These are phyloP conservation scores for Alligator mississippiensis DNA, from an alignment of 2,113 vertebrate species.

Conservation along the genomic window DNA sequence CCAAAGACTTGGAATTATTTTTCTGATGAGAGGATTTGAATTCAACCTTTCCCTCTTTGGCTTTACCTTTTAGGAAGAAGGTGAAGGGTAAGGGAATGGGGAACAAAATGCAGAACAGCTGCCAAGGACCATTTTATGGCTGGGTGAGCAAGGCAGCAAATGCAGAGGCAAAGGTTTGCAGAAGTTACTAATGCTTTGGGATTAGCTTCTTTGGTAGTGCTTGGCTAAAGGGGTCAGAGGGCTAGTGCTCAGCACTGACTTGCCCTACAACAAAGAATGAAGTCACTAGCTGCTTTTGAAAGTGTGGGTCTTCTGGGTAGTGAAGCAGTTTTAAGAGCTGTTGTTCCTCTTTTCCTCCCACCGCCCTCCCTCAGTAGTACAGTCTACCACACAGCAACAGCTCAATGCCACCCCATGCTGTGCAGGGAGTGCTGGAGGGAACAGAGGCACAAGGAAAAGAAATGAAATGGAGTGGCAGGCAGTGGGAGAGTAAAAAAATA, in stretches of 20 bases:
- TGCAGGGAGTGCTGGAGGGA: not conserved
- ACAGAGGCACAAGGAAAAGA: not conserved
- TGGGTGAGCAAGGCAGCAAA: not conserved
- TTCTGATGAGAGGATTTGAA: not conserved
- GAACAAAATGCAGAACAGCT: not conserved
- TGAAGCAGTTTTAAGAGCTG: not conserved
- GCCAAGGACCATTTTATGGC: not conserved
- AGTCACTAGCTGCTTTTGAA: not conserved
- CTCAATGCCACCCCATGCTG: not conserved
- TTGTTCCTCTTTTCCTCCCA: not conserved
- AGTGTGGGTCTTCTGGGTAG: not conserved
- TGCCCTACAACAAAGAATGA: not conserved
- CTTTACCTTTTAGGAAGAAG: too few relatives aligned
- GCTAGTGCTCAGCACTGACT: not conserved
- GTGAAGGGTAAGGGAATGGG: accelerated
- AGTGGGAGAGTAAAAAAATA: not conserved
- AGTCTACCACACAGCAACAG: not conserved
- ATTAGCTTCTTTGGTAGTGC: not conserved
- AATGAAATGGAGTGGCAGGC: not conserved
- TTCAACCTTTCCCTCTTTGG: not conserved
- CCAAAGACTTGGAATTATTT: accelerated
- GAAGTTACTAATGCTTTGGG: not conserved
- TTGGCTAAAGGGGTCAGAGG: not conserved
- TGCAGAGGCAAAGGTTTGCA: not conserved
- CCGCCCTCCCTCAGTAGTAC: not conserved